Conservation (phyloP, 1,140 invertebrate species). For the Drosophila yakuba region DNA sequence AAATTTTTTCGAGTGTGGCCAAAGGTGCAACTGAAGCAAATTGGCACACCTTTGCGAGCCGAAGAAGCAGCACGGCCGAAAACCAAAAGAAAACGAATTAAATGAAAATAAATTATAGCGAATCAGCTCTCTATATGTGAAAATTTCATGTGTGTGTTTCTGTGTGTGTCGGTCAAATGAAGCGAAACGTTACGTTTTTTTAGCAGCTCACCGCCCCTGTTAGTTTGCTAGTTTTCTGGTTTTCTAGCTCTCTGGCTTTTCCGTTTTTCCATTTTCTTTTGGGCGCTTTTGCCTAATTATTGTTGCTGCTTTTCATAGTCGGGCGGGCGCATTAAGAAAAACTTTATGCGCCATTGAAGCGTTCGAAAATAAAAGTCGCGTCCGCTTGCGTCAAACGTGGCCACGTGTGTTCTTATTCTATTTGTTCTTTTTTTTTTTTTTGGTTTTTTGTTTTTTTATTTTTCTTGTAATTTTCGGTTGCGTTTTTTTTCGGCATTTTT, state of each 20-base stretch:
- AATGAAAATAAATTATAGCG: slow-evolving; percentile 47
- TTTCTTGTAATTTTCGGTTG: slow-evolving; percentile 1
- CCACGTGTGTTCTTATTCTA: slow-evolving; percentile 39
- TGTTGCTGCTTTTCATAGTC: slow-evolving; percentile 79
- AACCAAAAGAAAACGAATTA: slow-evolving; percentile 42
- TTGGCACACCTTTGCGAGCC: slow-evolving; percentile 47
- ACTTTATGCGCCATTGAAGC: slow-evolving; percentile 83
- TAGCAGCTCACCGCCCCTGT: slow-evolving; percentile 33
- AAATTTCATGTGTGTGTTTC: slow-evolving; percentile 8
- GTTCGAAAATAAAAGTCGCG: slow-evolving; percentile 82
- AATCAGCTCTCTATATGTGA: slow-evolving; percentile 25
- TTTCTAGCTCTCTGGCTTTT: slow-evolving; percentile 3
- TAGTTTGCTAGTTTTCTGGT: not conserved
- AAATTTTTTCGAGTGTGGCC: slow-evolving; percentile 12
- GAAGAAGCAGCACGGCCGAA: slow-evolving; percentile 2
- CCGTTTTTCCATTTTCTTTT: slow-evolving; percentile 29
- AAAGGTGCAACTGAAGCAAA: slow-evolving; percentile 52
- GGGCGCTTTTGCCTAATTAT: slow-evolving; percentile 68
- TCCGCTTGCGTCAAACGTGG: slow-evolving; percentile 71
- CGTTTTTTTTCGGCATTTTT: slow-evolving; percentile 10
- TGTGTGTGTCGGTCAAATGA: slow-evolving; percentile 60
- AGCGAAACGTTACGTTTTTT: slow-evolving; percentile 71
- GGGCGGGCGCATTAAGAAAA: slow-evolving; percentile 79
- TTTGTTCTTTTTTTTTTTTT: too few species aligned
- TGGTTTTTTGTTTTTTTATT: not conserved